Conservation (phyloP, 2,888 invertebrate genomes). For the Metopia argyrocephala region DNA sequence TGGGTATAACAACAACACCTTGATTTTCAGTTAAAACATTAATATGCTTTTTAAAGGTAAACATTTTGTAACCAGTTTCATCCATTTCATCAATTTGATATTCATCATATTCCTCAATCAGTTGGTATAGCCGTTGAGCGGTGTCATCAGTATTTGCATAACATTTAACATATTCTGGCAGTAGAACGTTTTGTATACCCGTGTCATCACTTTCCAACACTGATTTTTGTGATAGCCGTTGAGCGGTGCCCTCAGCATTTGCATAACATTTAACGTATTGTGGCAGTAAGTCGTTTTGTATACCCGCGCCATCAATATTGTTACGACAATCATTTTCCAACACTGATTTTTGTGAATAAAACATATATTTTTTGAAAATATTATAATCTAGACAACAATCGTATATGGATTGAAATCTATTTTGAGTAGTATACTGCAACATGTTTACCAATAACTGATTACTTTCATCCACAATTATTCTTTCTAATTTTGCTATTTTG, state of each 20-base stretch:
- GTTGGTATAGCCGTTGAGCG: constrained; percentile 66
- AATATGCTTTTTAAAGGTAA: constrained; percentile 66
- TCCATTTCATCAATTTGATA: constrained; percentile 66
- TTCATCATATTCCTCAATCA: constrained; percentile 67
- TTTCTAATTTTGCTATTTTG: constrained; percentile 67
- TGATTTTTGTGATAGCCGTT: constrained; percentile 67
- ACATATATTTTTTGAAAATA: constrained; percentile 65
- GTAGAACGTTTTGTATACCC: too few species aligned
- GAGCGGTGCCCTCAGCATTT: constrained; percentile 68
- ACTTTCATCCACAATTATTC: constrained; percentile 69
- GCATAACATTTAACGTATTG: constrained; percentile 69
- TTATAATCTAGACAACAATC: constrained; percentile 71
- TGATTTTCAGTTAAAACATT: constrained; percentile 69
- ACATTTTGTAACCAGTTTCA: constrained; percentile 66
- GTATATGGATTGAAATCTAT: constrained; percentile 65
- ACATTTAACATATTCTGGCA: constrained; percentile 70
- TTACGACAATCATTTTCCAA: too few species aligned
- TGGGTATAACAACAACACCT: constrained; percentile 67
- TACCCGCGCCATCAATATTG: too few species aligned
- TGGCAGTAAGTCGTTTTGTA: constrained; percentile 65
- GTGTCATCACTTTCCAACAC: too few species aligned
- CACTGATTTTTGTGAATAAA: not conserved
- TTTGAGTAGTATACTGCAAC: constrained; percentile 65
- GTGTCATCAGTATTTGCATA: constrained; percentile 69
- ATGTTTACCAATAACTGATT: constrained; percentile 69